Base-by-base conservation (phyloP, 1,140 invertebrate genomes). In the Diprion similis region DNA sequence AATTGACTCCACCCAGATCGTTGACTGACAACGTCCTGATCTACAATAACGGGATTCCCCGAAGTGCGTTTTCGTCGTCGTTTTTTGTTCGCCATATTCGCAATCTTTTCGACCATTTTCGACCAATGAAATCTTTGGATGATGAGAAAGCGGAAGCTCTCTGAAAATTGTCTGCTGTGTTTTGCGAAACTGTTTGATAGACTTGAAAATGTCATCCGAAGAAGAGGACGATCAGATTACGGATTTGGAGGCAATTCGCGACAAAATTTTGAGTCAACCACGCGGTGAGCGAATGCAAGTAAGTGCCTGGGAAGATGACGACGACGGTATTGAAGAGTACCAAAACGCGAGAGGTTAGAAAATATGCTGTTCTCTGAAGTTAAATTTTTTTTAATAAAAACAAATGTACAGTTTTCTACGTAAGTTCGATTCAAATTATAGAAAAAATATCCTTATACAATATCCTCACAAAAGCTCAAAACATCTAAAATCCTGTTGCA, bases 241-340 rank as follows among this genome's bases (percentile, higher is more conserved):
- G 19, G 79, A 85, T 72, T 71, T 88, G 2, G 86, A 87, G 69
- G 66, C 72, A 1, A 85, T 88, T 72, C 79, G 84, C 0, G 84
- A 88, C 65, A 76, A 83, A 73, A 85, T 87, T 59, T 71, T 85
- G 64, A 82, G 65, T 66, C 76, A 76, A 19, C 82, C 83, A 8
- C 76, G 75, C 46, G 73, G 72, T 45, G 85, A 88, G 66, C 79
- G 82, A 45, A 87, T 88, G 83, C 86, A 88, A 83, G 85, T 89
- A 3, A 90, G 89, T 78, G 89, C 85, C 73, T 90, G 89, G 89
- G 89, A 90, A 51, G 85, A 90, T 71, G 90, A 90, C 71, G 84
- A 87, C 10, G 85, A 87, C 7, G 89, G 88, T 15, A 77, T 90
- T 8, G 89, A 90, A 48, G 81, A 84, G 65, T 85, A 87, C 37